Evolutionary conservation across 2,113 vertebrate genomes (phyloP).

Genomic region (Holacanthus passer): DNA sequence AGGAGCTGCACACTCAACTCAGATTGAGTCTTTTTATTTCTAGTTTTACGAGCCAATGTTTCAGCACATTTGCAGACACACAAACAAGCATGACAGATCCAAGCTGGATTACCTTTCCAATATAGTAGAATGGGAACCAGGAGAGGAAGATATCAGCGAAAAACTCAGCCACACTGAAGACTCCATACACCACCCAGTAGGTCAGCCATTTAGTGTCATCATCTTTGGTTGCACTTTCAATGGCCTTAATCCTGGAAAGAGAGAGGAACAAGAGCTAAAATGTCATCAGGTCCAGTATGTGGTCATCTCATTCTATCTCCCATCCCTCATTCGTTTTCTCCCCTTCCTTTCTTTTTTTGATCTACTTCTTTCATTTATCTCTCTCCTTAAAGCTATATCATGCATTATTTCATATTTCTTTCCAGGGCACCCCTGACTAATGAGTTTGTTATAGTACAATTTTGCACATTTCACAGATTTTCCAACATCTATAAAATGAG

Average conservation of each 20-base stretch:
- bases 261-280: slow-evolving; percentile 27
- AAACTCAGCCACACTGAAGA: slow-evolving; percentile 97
- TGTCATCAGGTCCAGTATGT: background rate
- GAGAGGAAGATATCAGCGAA: slow-evolving; percentile 97
- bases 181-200: slow-evolving; percentile 98
- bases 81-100: background rate
- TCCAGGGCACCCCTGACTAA: too few relatives aligned
- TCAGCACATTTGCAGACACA: background rate
- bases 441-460: too few relatives aligned
- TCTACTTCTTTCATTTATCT: background rate
- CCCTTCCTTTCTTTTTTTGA: background rate
- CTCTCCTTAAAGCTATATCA: background rate
- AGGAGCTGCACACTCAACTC: background rate
- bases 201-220: slow-evolving; percentile 99
- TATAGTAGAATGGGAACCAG: slow-evolving; percentile 99
- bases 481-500: too few relatives aligned
- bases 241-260: slow-evolving; percentile 94
- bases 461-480: too few relatives aligned
- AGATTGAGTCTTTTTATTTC: background rate
- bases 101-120: slow-evolving; percentile 89
- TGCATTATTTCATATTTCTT: background rate
- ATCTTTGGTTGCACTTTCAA: slow-evolving; percentile 96
- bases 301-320: background rate
- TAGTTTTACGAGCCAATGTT: background rate
- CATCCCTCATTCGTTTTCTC: background rate